Base-by-base conservation (phyloP, 2,797 vertebrate genomes). In the Pseudopleuronectes americanus region DNA sequence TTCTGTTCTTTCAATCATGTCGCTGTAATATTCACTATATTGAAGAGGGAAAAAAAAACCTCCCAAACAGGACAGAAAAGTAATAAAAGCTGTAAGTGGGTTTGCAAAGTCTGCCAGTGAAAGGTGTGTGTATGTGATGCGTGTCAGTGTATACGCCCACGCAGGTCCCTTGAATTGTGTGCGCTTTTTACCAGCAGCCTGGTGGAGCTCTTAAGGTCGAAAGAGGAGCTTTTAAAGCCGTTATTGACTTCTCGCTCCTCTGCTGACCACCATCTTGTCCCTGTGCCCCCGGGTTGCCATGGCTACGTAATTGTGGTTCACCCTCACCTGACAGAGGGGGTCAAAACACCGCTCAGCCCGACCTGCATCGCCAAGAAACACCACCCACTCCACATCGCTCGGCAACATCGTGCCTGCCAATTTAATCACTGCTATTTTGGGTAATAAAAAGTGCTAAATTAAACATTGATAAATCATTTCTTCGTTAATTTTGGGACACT, bases 221-320 rank as follows among this genome's bases (percentile, higher is more conserved):
- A 67, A 83, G 83, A 68, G 71, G 86, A 80, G 90, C 84, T 90
- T 91, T 91, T 85, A 87, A 84, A 90, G 80, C 79, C 41, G 79
- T 89, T 92, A 91, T 92, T 93, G 92, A 92, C 91, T 90, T 84
- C 68, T 80, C 84, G 80, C 86, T 83, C 76, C 68, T 84, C 56
- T 24, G 78, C 87, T 85, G 87, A 87, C 89, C 90, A 77, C 83
- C 86, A 76, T 74, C 78, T 77, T 88, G 86, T 90, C 76, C 79
- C 74, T 73, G 75, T 5, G 17, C 49, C 71, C 71, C 33, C 56
- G 1, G 64, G 90, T 92, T 91, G 90, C 90, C 81, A 24, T 84
- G 76, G 90, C 60, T 75, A 89, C 86, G 2, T 64, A 47, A 65
- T 43, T 38, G 59, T 16, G 48, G 70, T 78, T 88, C 73, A 77